phyloP scores from a whole-genome alignment of 2,888 invertebrate species.

The Bibio marci region DNA sequence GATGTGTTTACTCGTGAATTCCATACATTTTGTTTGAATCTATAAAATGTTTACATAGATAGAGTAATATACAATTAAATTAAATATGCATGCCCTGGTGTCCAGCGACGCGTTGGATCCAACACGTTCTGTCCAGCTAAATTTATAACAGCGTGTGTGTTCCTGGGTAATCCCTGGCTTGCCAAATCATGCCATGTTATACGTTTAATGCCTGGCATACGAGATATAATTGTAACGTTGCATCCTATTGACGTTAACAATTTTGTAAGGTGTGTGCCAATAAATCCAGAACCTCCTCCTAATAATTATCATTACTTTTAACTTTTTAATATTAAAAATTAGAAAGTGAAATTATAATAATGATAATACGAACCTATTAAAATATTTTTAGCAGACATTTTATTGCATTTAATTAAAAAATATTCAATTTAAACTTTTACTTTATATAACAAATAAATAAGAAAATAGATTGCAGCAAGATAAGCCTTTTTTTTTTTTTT shows the following conservation, averaged over 20 bases:
- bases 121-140: slow-evolving; percentile 83
- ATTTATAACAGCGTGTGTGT: slow-evolving; percentile 65
- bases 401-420: too few species aligned
- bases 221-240: slow-evolving; percentile 53
- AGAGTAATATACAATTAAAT: not conserved
- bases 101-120: slow-evolving; percentile 65
- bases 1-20: slow-evolving; percentile 77
- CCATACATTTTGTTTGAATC: slow-evolving; percentile 72
- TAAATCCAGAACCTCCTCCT: slow-evolving; percentile 89
- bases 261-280: slow-evolving; percentile 52
- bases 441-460: too few species aligned
- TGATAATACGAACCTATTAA: too few species aligned
- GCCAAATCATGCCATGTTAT: slow-evolving; percentile 71
- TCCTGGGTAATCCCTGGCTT: slow-evolving; percentile 51
- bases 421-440: too few species aligned
- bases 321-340: too few species aligned
- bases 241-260: slow-evolving; percentile 50
- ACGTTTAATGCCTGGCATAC: slow-evolving; percentile 57
- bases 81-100: slow-evolving; percentile 34
- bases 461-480: too few species aligned
- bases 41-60: slow-evolving; percentile 16
- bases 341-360: too few species aligned
- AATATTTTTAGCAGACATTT: too few species aligned
- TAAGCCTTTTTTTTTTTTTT: too few species aligned
- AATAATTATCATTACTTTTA: too few species aligned